Evolutionary conservation across 2,113 vertebrate genomes (phyloP).

Genomic region (Rhinopomastus cyanomelas): DNA sequence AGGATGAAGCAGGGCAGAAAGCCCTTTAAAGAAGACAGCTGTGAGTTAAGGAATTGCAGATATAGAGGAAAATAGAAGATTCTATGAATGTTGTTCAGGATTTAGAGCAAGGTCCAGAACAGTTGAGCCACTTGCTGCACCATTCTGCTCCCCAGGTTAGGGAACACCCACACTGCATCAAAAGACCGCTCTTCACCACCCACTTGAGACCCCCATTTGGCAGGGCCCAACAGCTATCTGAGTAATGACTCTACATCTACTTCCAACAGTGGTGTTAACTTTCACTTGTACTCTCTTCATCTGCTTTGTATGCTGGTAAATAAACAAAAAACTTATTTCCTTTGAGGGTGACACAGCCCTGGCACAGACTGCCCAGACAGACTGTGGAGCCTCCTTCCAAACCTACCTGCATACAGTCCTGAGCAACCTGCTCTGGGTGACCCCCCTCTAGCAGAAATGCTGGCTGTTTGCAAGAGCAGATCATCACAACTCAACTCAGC

Average conservation of each 20-base stretch:
- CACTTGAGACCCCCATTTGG: not conserved
- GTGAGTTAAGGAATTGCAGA: not conserved
- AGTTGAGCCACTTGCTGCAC: not conserved
- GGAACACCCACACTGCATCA: not conserved
- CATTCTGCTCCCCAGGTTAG: not conserved
- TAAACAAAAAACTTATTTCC: not conserved
- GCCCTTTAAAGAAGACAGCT: not conserved
- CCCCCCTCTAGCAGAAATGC: not conserved
- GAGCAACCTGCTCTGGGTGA: no score
- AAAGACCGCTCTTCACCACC: not conserved
- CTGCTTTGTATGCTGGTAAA: not conserved
- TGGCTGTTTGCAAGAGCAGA: not conserved
- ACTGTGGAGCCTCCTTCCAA: no score
- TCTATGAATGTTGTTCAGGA: not conserved
- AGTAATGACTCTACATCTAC: not conserved
- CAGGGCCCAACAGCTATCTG: not conserved
- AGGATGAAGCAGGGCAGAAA: not conserved
- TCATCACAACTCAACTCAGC: not conserved
- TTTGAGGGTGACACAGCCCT: no score
- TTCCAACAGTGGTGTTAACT: not conserved
- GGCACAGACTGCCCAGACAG: no score
- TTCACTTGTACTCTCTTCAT: not conserved
- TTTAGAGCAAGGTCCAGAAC: not conserved
- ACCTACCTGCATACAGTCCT: no score
- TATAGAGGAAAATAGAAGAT: not conserved